Evolutionary conservation across 2,113 vertebrate species (phyloP).

Genomic region (Pardalotus punctatus): DNA sequence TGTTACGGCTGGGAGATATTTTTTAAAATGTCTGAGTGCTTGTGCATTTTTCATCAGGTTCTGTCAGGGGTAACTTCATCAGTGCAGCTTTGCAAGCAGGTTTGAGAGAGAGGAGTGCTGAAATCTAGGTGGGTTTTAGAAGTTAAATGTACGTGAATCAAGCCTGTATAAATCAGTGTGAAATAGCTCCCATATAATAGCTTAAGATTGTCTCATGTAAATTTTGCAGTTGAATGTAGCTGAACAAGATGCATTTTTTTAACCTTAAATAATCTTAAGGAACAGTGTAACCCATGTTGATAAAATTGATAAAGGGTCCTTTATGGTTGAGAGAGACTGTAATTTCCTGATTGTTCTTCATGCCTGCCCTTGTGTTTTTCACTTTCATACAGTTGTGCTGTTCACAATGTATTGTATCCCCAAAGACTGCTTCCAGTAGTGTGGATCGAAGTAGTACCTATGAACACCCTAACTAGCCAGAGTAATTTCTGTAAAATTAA

Average conservation of each 20-base stretch:
- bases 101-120: constrained; percentile 5
- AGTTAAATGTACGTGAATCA: neutral
- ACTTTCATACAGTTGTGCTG: constrained; percentile 3
- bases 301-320: constrained; percentile 51
- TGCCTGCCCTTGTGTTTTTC: constrained; percentile 41
- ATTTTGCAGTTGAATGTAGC: constrained; percentile 9
- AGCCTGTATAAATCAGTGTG: constrained; percentile 18
- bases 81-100: neutral
- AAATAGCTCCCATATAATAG: neutral
- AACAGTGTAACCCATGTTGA: neutral
- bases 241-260: constrained; percentile 5
- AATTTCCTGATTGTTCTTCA: constrained; percentile 49
- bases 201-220: neutral
- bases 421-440: constrained; percentile 40
- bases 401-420: constrained; percentile 52
- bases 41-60: neutral
- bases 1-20: neutral
- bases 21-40: neutral
- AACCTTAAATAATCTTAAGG: constrained; percentile 46
- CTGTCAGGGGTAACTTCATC: neutral
- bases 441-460: constrained; percentile 51
- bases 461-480: constrained; percentile 51
- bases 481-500: constrained; percentile 69
- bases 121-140: neutral
- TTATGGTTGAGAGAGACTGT: constrained; percentile 42